Conservation (phyloP, 2,113 vertebrate species). For the Puma concolor region DNA sequence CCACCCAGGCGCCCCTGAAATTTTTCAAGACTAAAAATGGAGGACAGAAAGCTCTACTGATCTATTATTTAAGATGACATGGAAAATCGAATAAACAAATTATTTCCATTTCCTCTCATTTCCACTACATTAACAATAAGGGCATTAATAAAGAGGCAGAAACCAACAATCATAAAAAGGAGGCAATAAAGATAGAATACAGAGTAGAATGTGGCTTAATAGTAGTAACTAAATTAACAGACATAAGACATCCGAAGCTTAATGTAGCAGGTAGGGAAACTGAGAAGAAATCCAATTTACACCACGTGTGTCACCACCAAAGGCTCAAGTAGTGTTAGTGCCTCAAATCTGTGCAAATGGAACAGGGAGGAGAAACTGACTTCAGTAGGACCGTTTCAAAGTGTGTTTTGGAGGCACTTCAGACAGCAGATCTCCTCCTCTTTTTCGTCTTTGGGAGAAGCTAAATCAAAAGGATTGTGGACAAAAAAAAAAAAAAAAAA, state of each 20-base stretch:
- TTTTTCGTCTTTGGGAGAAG: neutral
- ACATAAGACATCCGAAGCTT: neutral
- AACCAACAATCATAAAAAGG: neutral
- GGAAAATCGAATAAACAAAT: neutral
- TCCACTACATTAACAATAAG: neutral
- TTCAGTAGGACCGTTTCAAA: neutral
- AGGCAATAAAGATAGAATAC: neutral
- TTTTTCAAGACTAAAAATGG: neutral
- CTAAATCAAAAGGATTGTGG: neutral
- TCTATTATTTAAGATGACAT: neutral
- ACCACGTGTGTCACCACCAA: neutral
- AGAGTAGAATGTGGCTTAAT: neutral
- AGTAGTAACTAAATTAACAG: neutral
- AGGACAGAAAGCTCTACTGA: neutral
- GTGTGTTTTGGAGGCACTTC: neutral
- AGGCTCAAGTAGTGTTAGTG: neutral
- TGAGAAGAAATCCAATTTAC: neutral
- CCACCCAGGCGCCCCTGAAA: too few relatives aligned
- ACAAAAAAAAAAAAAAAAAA: too few relatives aligned
- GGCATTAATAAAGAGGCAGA: neutral
- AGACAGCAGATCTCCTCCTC: neutral
- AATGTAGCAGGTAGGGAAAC: neutral
- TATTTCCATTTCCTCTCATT: neutral
- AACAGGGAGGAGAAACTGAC: neutral
- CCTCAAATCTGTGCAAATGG: neutral